Evolutionary conservation across 2,797 vertebrate genomes (phyloP).

Genomic region (Garrulus glandarius): DNA sequence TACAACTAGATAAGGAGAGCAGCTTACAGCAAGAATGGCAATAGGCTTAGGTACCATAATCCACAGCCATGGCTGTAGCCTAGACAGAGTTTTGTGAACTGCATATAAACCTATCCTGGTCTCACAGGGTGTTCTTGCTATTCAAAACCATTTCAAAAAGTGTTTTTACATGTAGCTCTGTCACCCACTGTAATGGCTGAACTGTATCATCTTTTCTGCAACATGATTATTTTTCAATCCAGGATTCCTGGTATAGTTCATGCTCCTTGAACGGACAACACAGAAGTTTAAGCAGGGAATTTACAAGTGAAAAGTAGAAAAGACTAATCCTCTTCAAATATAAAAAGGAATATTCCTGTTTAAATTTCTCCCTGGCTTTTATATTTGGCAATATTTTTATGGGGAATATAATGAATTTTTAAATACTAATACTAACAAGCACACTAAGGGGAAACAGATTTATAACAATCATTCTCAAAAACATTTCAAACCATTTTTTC

Average conservation of each 20-base stretch:
- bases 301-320: not conserved
- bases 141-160: not conserved
- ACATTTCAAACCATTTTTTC: not conserved
- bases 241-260: not conserved
- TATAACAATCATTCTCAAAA: not conserved
- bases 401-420: not conserved
- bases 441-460: not conserved
- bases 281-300: not conserved
- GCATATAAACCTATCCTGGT: not conserved
- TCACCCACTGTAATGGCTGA: not conserved
- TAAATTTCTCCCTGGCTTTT: not conserved
- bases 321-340: not conserved
- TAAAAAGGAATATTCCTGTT: not conserved
- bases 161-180: not conserved
- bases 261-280: not conserved
- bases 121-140: not conserved
- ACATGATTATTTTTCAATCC: not conserved
- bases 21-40: constrained; percentile 9
- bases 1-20: not conserved
- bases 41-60: not conserved
- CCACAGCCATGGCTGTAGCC: not conserved
- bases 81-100: not conserved
- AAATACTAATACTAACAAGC: not conserved
- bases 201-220: not conserved
- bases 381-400: not conserved